Percentiles rank a stretch among this genome's conserved stretches.
These are phyloP conservation scores for Dicrostonyx torquatus DNA, from an alignment of 2,797 vertebrate genomes.

Conservation along the genomic window DNA sequence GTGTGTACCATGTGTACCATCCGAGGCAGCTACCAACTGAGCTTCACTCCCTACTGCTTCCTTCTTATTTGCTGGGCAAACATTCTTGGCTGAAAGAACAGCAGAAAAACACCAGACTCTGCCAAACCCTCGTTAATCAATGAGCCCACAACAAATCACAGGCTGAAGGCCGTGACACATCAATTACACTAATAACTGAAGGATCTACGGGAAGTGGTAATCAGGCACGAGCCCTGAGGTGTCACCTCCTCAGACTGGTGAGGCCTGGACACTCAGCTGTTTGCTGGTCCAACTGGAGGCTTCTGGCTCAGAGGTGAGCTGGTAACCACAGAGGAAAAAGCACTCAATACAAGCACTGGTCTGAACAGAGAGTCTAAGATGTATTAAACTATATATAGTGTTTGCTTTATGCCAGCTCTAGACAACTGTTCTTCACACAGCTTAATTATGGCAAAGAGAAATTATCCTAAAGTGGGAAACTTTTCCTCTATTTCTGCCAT, in stretches of 20 bases:
- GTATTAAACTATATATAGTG: background rate
- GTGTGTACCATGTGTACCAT: too few relatives aligned
- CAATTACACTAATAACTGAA: conserved; percentile 75
- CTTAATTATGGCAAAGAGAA: background rate
- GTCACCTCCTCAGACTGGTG: background rate
- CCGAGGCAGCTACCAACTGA: background rate
- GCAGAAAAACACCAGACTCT: conserved; percentile 52
- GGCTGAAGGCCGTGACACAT: conserved; percentile 66
- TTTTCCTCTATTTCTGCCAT: background rate
- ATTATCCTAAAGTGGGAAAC: background rate
- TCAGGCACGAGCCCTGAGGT: background rate
- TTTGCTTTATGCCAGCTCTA: background rate
- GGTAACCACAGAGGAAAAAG: background rate
- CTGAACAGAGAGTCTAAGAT: background rate
- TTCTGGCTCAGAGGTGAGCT: background rate
- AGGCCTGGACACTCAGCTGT: background rate
- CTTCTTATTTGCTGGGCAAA: conserved; percentile 73
- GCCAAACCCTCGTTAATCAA: conserved; percentile 69
- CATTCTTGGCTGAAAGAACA: conserved; percentile 51
- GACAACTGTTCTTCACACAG: background rate
- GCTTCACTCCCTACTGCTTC: background rate
- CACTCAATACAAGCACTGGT: background rate
- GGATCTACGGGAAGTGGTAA: conserved; percentile 70
- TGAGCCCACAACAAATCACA: conserved; percentile 70
- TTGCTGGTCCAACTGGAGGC: background rate